Evolutionary conservation across 1,140 invertebrate genomes (phyloP).

Genomic region (Drosophila busckii): DNA sequence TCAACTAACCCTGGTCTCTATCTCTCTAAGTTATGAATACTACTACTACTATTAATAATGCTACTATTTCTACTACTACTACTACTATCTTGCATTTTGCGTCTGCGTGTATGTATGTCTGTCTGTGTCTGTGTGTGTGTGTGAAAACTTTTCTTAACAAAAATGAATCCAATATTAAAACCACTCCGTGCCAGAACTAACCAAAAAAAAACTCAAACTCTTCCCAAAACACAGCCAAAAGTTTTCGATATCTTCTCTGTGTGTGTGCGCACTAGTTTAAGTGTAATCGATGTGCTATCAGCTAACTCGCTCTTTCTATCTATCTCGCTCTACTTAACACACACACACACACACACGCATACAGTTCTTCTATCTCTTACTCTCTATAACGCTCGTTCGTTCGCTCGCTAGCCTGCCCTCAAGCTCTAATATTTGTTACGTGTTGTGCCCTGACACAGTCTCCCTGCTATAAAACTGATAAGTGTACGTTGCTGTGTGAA

Average conservation of each 20-base stretch:
- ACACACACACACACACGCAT: too few species aligned
- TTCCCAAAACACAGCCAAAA: too few species aligned
- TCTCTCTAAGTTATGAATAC: conserved; percentile 28
- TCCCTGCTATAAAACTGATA: too few species aligned
- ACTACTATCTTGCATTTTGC: conserved; percentile 37
- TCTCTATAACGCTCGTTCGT: conserved; percentile 8
- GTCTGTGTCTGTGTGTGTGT: conserved; percentile 21
- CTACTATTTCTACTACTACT: too few species aligned
- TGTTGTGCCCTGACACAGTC: too few species aligned
- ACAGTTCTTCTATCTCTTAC: background rate
- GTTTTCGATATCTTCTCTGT: too few species aligned
- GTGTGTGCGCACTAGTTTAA: conserved; percentile 14
- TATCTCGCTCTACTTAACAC: conserved; percentile 1
- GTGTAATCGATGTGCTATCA: conserved; percentile 25
- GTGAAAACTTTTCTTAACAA: too few species aligned
- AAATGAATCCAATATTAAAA: too few species aligned
- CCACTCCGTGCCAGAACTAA: conserved; percentile 33
- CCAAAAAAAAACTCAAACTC: conserved; percentile 10
- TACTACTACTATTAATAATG: too few species aligned
- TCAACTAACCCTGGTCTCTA: conserved; percentile 19
- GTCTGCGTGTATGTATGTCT: conserved; percentile 7
- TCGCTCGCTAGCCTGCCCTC: conserved; percentile 24
- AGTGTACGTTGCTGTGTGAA: too few species aligned
- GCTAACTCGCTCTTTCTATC: conserved; percentile 8
- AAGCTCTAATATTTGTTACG: too few species aligned